A percentile compares a stretch with the other conserved stretches of the same genome.
Evolutionary conservation across 2,797 vertebrate species (phyloP).

Genomic region (Australoheros facetus): DNA sequence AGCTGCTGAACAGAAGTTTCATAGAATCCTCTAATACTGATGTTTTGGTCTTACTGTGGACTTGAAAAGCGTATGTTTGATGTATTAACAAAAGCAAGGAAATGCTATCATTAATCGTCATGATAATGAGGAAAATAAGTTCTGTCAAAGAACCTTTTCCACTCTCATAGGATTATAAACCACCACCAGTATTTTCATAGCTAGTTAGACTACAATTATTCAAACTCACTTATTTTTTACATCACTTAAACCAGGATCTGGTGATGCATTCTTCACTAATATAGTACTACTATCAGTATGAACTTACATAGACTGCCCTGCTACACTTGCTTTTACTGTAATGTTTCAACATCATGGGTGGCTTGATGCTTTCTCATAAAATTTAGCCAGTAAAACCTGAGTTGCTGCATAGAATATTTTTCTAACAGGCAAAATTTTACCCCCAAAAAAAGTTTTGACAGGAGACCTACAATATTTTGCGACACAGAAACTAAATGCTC

Average conservation of each 20-base stretch:
- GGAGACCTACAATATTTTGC: neutral
- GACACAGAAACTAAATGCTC: slow-evolving; percentile 2
- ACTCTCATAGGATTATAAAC: too few relatives aligned
- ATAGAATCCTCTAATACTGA: neutral
- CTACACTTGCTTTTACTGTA: neutral
- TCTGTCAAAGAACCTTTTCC: too few relatives aligned
- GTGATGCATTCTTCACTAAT: neutral
- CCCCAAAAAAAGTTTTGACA: neutral
- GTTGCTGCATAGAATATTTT: neutral
- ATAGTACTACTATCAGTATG: neutral
- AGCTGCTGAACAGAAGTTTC: too few relatives aligned
- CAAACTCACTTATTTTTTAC: neutral
- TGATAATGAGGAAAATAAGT: too few relatives aligned
- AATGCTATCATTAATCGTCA: neutral
- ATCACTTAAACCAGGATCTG: neutral
- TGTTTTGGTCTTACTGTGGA: neutral
- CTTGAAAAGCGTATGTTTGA: neutral
- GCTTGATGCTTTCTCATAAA: neutral
- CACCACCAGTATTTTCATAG: neutral
- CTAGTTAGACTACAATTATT: neutral
- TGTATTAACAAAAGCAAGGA: neutral
- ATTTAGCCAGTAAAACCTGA: neutral
- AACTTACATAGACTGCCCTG: neutral
- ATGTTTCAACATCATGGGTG: neutral
- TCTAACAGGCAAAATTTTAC: neutral